A percentile compares a stretch with the other conserved stretches of the same genome.
Conservation (phyloP, 2,113 vertebrate genomes). For the Pygoscelis antarcticus region DNA sequence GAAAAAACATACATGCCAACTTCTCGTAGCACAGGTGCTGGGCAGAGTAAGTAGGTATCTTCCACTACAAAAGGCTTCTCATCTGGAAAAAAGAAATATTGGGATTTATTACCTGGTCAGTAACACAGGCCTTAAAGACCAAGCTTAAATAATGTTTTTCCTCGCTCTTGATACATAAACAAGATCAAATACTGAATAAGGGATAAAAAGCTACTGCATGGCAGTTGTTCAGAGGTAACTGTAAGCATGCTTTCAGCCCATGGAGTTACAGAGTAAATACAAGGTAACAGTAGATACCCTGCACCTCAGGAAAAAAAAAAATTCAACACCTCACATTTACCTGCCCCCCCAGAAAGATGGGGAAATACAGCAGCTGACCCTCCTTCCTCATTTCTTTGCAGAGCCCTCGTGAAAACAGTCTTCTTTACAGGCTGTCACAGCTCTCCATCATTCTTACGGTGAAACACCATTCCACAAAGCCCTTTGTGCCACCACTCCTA, state of each 20-base stretch:
- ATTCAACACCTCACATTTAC: neutral
- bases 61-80: constrained; percentile 93
- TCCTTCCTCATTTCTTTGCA: neutral
- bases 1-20: constrained; percentile 90
- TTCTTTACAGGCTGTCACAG: neutral
- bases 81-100: constrained; percentile 71
- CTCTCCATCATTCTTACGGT: neutral
- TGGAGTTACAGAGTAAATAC: neutral
- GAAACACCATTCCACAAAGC: neutral
- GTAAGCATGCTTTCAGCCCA: neutral
- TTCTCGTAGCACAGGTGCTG: constrained; percentile 90
- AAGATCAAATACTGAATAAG: neutral
- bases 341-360: neutral
- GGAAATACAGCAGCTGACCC: neutral
- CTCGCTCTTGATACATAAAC: rapidly evolving
- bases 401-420: neutral
- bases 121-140: no score
- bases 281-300: neutral
- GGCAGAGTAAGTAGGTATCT: constrained; percentile 94
- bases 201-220: neutral
- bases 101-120: neutral
- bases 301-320: neutral
- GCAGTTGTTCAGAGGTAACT: neutral
- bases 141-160: neutral
- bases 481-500: neutral